Conservation (phyloP, 1,140 invertebrate species). For the Glossosoma conforme region DNA sequence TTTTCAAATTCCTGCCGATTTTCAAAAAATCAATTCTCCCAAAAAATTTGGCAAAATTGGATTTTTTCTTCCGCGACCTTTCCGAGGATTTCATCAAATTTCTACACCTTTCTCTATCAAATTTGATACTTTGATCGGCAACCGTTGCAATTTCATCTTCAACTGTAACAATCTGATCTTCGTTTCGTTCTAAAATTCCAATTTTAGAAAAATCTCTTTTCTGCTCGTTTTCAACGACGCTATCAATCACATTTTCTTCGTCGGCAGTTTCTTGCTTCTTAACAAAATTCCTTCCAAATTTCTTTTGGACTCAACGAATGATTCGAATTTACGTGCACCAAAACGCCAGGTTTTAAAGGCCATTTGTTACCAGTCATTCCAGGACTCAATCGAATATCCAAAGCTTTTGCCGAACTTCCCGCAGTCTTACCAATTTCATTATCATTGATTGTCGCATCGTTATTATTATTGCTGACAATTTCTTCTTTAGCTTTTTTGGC, state of each 20-base stretch:
- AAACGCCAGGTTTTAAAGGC: constrained; percentile 81
- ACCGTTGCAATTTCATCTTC: constrained; percentile 40
- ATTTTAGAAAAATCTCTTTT: constrained; percentile 28
- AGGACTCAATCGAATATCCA: constrained; percentile 33
- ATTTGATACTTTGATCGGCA: constrained; percentile 39
- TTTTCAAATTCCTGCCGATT: constrained; percentile 36
- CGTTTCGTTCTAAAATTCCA: constrained; percentile 42
- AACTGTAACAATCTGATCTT: constrained; percentile 29
- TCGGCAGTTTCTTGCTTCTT: too few species aligned
- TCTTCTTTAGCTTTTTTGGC: constrained; percentile 32
- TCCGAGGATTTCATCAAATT: constrained; percentile 28
- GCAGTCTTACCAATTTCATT: constrained; percentile 34
- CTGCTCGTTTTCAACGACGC: too few species aligned
- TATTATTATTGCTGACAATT: constrained; percentile 36
- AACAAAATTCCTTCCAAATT: constrained; percentile 40
- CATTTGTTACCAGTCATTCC: constrained; percentile 69
- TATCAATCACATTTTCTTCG: too few species aligned
- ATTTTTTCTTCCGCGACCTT: constrained; percentile 8
- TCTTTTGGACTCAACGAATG: constrained; percentile 49
- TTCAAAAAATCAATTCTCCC: constrained; percentile 37
- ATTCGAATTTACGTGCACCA: constrained; percentile 74
- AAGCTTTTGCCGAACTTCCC: too few species aligned
- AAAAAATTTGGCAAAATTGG: constrained; percentile 33
- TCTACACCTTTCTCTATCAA: constrained; percentile 35
- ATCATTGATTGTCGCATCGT: constrained; percentile 29